Conservation (phyloP, 2,888 invertebrate genomes). For the Rhabditophanes sp. region DNA sequence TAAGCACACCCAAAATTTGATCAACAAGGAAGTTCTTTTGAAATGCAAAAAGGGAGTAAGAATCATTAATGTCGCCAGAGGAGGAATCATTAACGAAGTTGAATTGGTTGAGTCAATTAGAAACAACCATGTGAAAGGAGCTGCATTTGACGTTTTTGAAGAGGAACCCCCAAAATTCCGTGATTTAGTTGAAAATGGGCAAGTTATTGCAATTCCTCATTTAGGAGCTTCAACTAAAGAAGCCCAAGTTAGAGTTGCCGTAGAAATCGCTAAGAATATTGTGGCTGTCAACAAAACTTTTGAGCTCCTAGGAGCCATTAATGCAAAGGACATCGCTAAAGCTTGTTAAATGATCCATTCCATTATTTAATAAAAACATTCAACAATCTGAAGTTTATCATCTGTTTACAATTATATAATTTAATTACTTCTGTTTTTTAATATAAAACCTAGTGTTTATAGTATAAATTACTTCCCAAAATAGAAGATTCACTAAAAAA, state of each 20-base stretch:
- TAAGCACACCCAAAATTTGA: slow-evolving; percentile 60
- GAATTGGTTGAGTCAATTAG: slow-evolving; percentile 68
- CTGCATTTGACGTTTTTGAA: slow-evolving; percentile 79
- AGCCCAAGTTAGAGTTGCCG: slow-evolving; percentile 80
- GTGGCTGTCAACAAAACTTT: slow-evolving; percentile 55
- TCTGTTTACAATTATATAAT: too few relatives aligned
- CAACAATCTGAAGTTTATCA: too few relatives aligned
- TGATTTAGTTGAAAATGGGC: slow-evolving; percentile 63
- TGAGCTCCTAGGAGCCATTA: slow-evolving; percentile 40
- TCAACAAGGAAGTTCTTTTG: slow-evolving; percentile 48
- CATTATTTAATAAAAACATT: too few relatives aligned
- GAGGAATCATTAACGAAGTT: slow-evolving; percentile 78
- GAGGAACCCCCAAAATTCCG: slow-evolving; percentile 54
- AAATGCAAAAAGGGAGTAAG: slow-evolving; percentile 73
- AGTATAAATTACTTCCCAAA: too few relatives aligned
- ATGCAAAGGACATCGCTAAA: too few relatives aligned
- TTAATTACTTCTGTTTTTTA: too few relatives aligned
- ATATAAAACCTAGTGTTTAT: too few relatives aligned
- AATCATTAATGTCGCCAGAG: slow-evolving; percentile 83
- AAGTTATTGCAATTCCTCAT: slow-evolving; percentile 65
- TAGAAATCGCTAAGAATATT: slow-evolving; percentile 86
- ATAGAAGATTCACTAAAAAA: too few relatives aligned
- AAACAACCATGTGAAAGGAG: slow-evolving; percentile 69
- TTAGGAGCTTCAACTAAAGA: slow-evolving; percentile 85
- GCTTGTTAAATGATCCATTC: too few relatives aligned